Evolutionary conservation across 2,888 invertebrate genomes (phyloP), one percentile per base, ranked within the genome.

Genomic region (Nephrotoma flavescens): DNA sequence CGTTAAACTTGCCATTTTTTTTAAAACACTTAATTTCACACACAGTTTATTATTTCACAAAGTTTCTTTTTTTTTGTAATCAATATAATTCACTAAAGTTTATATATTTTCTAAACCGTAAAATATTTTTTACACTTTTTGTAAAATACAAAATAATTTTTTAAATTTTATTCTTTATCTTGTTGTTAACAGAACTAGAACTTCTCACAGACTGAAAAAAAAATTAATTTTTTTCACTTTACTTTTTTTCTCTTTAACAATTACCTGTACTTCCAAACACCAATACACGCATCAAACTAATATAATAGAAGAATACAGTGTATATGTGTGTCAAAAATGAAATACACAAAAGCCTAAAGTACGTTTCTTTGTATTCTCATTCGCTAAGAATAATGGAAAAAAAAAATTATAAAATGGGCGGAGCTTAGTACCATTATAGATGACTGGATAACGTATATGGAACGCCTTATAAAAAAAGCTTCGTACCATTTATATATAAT

Each of bases 1-100:
- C 86, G 92, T 91, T 89, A 91, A 89, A 87, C 91, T 90, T 87
- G 91, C 90, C 91, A 91, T 91, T 87, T 86, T 87, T 52, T 83
- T 83, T 71, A 31, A 31, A 2, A 15, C 71, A 71, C 71, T 71
- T 31, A 47, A 71, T 52, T 57, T 57, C 71, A 71, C 19, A 7
- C 19, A 71, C 71, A 71, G 71, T 71, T 71, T 71, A 31, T 71
- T 71, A 31, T 31, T 31, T 31, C 6, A 19, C 19, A 71, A 19
- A 11, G 52, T 71, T 71, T 44, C 0, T 44, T 44, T 44, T n/a
- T 44, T 44, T 44, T 44, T 11, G 11, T 9, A 9, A 11, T 44
- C 9, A 9, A 9, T 71, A 71, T 31, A 31, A 71, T 71, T 71
- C 71, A 71, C 71, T 71, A 71, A 31, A 31, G 71, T 71, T 71